Base-by-base conservation (phyloP, 2,113 vertebrate species). In the Ctenodactylus gundi region DNA sequence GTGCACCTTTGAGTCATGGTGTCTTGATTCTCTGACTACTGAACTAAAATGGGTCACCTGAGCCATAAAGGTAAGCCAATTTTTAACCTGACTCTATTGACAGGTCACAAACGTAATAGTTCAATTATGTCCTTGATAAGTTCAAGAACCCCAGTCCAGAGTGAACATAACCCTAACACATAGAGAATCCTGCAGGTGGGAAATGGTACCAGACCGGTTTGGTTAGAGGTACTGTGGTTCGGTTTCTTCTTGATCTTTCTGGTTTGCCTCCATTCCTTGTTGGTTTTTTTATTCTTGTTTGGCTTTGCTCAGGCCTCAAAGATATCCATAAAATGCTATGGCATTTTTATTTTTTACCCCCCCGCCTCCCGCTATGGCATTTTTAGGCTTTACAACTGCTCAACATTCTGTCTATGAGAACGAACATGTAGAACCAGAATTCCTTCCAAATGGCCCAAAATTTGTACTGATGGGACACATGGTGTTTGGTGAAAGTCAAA, bases 171-270 rank as follows among this genome's bases (percentile, higher is more conserved):
- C 4, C 13, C 78, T 58, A 49, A 25, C 64, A 34, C 23, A 20
- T 20, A 13, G 86, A 72, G 76, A 78, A 44, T 6, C 1, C 36
- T 29, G 39, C 29, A 53, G n/a, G 29, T 77, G 49, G 68, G 29
- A 86, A 76, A 41, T 57, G 31, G 18, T 53, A 55, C 10, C 21
- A 7, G 0, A 7, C 3, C 3, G 13, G 11, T 34, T 92, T 18
- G 3, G 4, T 64, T 17, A 8, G 29, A n/a, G 20, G 2, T 2
- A 7, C 23, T 34, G 1, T 2, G 41, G 1, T 9, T 36, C 64
- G 36, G 9, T 55, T 51, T 4, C 85, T 51, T 34, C 57, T 53
- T 77, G 39, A 53, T 29, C 25, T 67, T 46, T 51, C 29, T 51
- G 34, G 17, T 51, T 67, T 72, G 23, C 3, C 1, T 78, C 34